Evolutionary conservation across 2,888 invertebrate species (phyloP), one percentile per base, ranked within the genome.

Genomic region (Apamea anceps): DNA sequence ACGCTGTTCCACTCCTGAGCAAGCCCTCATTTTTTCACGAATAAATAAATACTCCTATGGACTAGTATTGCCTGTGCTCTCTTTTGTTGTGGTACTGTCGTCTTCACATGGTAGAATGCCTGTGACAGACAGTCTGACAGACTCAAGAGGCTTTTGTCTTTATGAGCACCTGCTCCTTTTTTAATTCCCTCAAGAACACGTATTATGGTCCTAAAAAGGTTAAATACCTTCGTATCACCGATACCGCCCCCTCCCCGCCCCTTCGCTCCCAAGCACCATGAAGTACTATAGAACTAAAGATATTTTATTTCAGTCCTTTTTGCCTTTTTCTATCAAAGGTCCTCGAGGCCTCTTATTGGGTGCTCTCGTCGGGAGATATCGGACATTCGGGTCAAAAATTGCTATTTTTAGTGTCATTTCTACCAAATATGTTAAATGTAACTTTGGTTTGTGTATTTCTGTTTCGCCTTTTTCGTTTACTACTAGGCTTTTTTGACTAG

Each of bases 231-330:
- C 51, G 32, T 63, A 21, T 63, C 75, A 68, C 65, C 60, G 32
- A 72, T 63, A 75, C 13, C 62, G 5, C 25, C 4, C 21, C 12
- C 18, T 15, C 21, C 6, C 21, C 32, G 0, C 60, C 48, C 66
- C 60, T 48, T 48, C 28, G 2, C 5, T 60, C 48, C 32, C 12
- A 77, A 87, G 87, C 68, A 77, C 73, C 63, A 76, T 73, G 75
- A 75, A 83, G 84, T 75, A 54, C 76, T 45, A 48, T 74, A 75
- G 76, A 83, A 83, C 71, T 79, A 74, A 84, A 87, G 70, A 87
- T 79, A 86, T 87, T 88, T 88, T 82, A 85, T 88, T 73, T 83
- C 71, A 75, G 72, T 48, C 71, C 75, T 77, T 81, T 86, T 79
- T 72, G 65, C 79, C 84, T 75, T 85, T 86, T 77, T 72, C 77